Percentiles rank a stretch among this genome's conserved stretches.
These are phyloP conservation scores for Myrmophylax atrothorax DNA, from an alignment of 2,113 vertebrate genomes.

Conservation along the genomic window DNA sequence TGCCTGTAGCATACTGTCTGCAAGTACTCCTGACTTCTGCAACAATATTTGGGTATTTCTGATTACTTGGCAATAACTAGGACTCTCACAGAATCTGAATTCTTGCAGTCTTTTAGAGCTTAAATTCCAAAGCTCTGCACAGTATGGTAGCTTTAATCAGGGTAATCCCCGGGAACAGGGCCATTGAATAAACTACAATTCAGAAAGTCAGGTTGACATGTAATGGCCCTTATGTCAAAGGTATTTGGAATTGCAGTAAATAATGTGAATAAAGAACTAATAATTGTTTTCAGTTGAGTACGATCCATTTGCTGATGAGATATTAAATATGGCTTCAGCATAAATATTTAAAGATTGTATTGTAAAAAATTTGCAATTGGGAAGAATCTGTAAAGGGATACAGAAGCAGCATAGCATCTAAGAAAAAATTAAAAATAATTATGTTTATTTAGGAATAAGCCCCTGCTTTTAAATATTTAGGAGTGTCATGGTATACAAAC, in stretches of 20 bases:
- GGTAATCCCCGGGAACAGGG: neutral
- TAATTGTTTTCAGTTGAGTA: neutral
- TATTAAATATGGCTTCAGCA: constrained; percentile 15
- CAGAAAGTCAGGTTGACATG: neutral
- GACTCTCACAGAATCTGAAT: neutral
- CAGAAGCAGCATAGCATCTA: neutral
- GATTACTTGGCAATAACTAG: neutral
- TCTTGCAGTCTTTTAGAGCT: neutral
- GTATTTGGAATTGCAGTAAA: neutral
- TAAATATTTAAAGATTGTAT: neutral
- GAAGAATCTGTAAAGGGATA: neutral
- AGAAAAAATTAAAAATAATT: neutral
- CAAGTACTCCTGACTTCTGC: neutral
- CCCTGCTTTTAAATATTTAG: neutral
- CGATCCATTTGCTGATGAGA: neutral
- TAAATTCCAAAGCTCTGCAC: neutral
- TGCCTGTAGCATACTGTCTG: neutral
- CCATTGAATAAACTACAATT: neutral
- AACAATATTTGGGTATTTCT: neutral
- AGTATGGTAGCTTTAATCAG: neutral
- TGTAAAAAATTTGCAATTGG: neutral
- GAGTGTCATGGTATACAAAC: neutral
- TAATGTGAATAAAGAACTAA: neutral
- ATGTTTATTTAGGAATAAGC: neutral
- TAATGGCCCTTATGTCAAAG: neutral